A percentile compares a stretch with the other conserved stretches of the same genome.
Evolutionary conservation across 2,888 invertebrate species (phyloP).

Genomic region (Conomelus anceps): DNA sequence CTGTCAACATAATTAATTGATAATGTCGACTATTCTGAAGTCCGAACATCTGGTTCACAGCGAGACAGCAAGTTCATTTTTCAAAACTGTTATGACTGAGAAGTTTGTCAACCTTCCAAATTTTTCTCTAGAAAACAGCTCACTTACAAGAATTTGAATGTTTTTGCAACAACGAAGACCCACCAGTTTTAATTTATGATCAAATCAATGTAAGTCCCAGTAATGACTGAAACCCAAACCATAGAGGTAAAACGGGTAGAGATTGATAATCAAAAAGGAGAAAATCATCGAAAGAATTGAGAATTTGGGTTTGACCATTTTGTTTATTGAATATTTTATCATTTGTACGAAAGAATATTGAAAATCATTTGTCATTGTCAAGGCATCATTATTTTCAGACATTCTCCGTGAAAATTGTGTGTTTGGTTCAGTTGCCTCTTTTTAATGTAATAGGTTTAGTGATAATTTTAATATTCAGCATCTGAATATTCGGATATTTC

Average conservation of each 20-base stretch:
- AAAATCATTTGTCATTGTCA: too few relatives aligned
- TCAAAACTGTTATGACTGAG: not conserved
- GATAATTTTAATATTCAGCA: too few relatives aligned
- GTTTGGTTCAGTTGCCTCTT: too few relatives aligned
- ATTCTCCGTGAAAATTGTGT: too few relatives aligned
- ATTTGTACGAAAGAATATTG: too few relatives aligned
- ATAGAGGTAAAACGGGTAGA: too few relatives aligned
- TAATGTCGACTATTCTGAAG: not conserved
- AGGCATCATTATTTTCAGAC: too few relatives aligned
- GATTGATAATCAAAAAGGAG: not conserved
- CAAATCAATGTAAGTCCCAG: not conserved
- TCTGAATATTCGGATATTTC: too few relatives aligned
- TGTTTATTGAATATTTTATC: too few relatives aligned
- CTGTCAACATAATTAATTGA: not conserved
- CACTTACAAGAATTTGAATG: not conserved
- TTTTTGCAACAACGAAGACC: not conserved
- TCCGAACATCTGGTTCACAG: not conserved
- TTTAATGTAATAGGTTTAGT: too few relatives aligned
- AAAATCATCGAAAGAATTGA: too few relatives aligned
- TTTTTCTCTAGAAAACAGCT: not conserved
- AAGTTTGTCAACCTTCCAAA: not conserved
- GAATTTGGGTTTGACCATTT: too few relatives aligned
- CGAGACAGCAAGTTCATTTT: not conserved
- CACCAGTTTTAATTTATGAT: not conserved
- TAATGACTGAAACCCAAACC: not conserved